Evolutionary conservation across 2,797 vertebrate species (phyloP).

Genomic region (Alosa sapidissima): DNA sequence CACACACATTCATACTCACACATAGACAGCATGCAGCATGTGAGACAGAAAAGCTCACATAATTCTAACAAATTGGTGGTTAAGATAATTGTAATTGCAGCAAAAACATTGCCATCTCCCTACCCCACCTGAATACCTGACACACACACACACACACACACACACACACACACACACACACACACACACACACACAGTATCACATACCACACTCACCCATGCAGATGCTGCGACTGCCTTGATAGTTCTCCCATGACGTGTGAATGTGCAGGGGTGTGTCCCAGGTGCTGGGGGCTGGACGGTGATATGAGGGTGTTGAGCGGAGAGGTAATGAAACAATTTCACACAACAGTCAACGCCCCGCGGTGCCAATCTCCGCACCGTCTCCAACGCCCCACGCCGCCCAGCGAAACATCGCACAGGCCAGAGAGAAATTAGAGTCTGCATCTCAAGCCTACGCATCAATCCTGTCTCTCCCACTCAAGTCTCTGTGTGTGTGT

Average conservation of each 20-base stretch:
- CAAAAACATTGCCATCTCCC: neutral
- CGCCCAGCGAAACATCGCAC: neutral
- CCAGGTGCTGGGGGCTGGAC: too few species aligned
- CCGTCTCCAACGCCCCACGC: neutral
- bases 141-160: neutral
- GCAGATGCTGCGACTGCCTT: neutral
- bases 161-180: neutral
- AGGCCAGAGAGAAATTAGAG: neutral
- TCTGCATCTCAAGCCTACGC: neutral
- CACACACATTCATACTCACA: neutral
- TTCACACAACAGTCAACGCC: slow-evolving; percentile 69
- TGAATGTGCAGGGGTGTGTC: too few species aligned
- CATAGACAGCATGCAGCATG: neutral
- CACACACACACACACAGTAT: neutral
- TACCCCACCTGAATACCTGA: neutral
- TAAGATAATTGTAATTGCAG: neutral
- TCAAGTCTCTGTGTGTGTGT: neutral
- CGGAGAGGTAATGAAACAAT: slow-evolving; percentile 54
- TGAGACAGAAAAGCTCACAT: neutral
- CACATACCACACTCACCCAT: neutral
- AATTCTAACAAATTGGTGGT: neutral
- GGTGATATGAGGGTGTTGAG: neutral
- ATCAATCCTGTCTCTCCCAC: slow-evolving; percentile 1
- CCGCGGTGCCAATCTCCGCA: slow-evolving; percentile 61
- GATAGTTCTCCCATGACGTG: neutral